Evolutionary conservation across 2,888 invertebrate species (phyloP).

Genomic region (Allophyes oxyacanthae): DNA sequence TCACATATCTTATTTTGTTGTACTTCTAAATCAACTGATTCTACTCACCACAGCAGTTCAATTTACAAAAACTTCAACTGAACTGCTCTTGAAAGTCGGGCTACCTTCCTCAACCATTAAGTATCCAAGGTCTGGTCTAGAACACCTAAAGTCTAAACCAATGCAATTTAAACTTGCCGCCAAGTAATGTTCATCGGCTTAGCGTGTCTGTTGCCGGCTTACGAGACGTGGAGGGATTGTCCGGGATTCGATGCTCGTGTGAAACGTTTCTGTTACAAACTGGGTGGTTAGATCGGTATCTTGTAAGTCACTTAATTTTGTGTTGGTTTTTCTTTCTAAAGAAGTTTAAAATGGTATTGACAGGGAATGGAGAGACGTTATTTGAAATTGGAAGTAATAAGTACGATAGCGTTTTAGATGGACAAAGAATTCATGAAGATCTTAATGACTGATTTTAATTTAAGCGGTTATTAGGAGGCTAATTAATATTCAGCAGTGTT

Average conservation of each 20-base stretch:
- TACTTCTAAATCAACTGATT: too few relatives aligned
- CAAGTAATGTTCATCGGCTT: constrained; percentile 52
- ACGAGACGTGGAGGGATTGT: constrained; percentile 33
- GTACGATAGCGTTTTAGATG: too few relatives aligned
- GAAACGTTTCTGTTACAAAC: constrained; percentile 34
- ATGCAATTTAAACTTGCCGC: constrained; percentile 55
- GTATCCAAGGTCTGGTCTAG: constrained; percentile 10
- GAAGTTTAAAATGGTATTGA: too few relatives aligned
- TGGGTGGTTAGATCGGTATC: constrained; percentile 10
- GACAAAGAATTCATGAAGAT: too few relatives aligned
- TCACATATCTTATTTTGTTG: too few relatives aligned
- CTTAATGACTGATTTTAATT: too few relatives aligned
- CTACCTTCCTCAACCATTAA: constrained; percentile 5
- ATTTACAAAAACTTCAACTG: background rate
- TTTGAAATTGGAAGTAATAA: too few relatives aligned
- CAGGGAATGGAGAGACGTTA: too few relatives aligned
- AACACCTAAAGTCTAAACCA: constrained; percentile 30
- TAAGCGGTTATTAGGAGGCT: too few relatives aligned
- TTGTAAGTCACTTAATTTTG: constrained; percentile 9
- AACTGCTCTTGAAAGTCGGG: background rate
- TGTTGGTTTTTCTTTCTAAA: too few relatives aligned
- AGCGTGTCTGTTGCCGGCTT: constrained; percentile 53
- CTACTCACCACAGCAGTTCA: too few relatives aligned
- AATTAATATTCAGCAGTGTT: too few relatives aligned
- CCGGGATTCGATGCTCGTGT: constrained; percentile 42